phyloP scores from a whole-genome alignment of 2,113 vertebrate species.

The Zeus faber region DNA sequence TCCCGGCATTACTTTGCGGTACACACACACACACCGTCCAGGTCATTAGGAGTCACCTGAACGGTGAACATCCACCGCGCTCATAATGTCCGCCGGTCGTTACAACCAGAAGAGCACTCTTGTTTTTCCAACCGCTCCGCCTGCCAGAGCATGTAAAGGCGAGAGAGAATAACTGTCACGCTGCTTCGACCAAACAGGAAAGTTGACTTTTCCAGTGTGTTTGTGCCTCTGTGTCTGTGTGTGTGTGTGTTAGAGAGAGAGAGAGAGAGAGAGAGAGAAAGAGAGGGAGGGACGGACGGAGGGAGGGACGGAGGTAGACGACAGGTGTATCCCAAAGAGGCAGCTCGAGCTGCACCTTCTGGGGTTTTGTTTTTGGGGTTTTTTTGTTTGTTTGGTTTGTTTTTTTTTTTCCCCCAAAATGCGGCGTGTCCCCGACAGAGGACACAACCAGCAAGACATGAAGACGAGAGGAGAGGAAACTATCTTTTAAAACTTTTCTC shows the following conservation, averaged over 20 bases:
- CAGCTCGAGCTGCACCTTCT: conserved; percentile 29
- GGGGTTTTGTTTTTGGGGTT: too few relatives aligned
- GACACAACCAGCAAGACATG: conserved; percentile 4
- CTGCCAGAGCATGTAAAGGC: conserved; percentile 55
- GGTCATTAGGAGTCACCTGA: too few relatives aligned
- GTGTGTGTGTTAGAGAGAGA: neutral
- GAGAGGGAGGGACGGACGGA: conserved; percentile 15
- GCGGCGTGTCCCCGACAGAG: conserved; percentile 22
- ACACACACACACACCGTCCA: neutral
- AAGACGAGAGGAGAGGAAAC: conserved; percentile 24
- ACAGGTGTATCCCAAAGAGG: conserved; percentile 67
- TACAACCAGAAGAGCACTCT: conserved; percentile 5
- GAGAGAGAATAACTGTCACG: conserved; percentile 64
- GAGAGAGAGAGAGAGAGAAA: neutral
- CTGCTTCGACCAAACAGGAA: conserved; percentile 52
- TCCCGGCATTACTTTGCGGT: too few relatives aligned
- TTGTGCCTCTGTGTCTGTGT: conserved; percentile 9
- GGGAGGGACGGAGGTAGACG: conserved; percentile 15
- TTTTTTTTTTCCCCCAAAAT: conserved; percentile 9
- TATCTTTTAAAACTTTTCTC: too few relatives aligned
- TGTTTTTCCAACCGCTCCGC: conserved; percentile 40
- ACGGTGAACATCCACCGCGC: too few relatives aligned
- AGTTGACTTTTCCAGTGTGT: conserved; percentile 31
- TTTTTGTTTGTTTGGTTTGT: too few relatives aligned
- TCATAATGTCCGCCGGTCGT: too few relatives aligned